Evolutionary conservation across 2,888 invertebrate genomes (phyloP), one percentile per base, ranked within the genome.

Genomic region (Eupithecia centaureata): DNA sequence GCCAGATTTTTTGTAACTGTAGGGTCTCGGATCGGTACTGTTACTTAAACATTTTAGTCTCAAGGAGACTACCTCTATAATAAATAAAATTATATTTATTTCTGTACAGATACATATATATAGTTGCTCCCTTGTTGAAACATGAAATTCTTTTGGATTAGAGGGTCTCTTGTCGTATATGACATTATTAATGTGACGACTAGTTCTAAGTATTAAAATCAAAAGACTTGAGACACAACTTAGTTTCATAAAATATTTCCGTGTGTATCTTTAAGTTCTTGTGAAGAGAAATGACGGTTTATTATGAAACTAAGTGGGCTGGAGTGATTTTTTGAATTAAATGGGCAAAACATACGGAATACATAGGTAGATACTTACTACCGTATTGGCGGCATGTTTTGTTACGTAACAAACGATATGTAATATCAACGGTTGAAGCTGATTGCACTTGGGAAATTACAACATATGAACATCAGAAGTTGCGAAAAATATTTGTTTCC

Each of bases 381-480:
- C 51, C 52, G 27, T 52, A 27, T 52, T 52, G 52, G 27, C 15
- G 52, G 27, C 27, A 27, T 52, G 52, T 27, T 27, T 27, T 52
- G 27, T 47, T 22, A 47, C 52, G 27, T 27, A 52, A 25, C 52
- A 52, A 52, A 27, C 32, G n/a, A 30, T 54, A 27, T 30, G 30
- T 30, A 27, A 27, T 56, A 27, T 30, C 28, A 56, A 30, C 30
- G n/a, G 56, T 56, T 30, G n/a, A 10, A 56, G 22, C 30, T 57
- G 57, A 57, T 57, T 30, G 57, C 57, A 61, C 22, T 25, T 32
- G 63, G 42, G 32, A 57, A 57, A 57, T 57, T 63, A 57, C 57
- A 47, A 58, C 27, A 58, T 33, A 28, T 25, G 25, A 57, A 58
- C 27, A 47, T 18, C 33, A 57, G 32, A 35, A 27, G n/a, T 64